Base-by-base conservation (phyloP, 2,113 vertebrate species). In the Perca flavescens region DNA sequence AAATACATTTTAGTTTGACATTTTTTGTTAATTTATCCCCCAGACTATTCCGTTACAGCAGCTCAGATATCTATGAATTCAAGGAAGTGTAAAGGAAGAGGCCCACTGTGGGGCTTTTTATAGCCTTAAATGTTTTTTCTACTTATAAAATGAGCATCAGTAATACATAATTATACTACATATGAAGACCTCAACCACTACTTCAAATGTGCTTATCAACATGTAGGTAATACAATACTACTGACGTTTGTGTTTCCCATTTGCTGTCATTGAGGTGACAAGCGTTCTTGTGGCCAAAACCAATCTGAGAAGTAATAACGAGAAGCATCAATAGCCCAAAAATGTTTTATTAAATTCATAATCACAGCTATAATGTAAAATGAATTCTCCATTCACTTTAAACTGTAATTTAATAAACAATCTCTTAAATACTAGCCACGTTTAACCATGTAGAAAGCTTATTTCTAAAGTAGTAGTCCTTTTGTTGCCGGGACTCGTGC, bases 261-360 rank as follows among this genome's bases (percentile, higher is more conserved):
- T 43, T 5, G 8, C 47, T 12, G 21, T 19, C 31, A 36, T 7
- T 15, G 5, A 56, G 19, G 5, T 4, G 28, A 31, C 7, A 15
- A 31, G 11, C 14, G 19, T 46, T 76, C 19, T 36, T 22, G 2
- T 2, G 1, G 19, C 17, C 17, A 53, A 54, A 61, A 64, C 7
- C 25, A 54, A 54, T 77, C 57, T 40, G 21, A 49, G 17, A 68
- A 78, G 49, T 58, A 74, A 86, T 25, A 61, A 74, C 72, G 36
- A 71, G 25, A 72, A 53, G 25, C 34, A 53, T 60, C 21, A 50
- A 34, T 83, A 90, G 75, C 79, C 73, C 82, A 90, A 91, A 90
- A 87, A 72, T 66, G 46, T 83, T 92, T 92, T 92, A 93, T 91
- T 91, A 86, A 89, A 92, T 84, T 75, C 83, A 89, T 85, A 78